Percentiles rank a stretch among this genome's conserved stretches.
These are phyloP conservation scores for Nyctereutes procyonoides DNA, from an alignment of 2,113 vertebrate genomes.

Conservation along the genomic window DNA sequence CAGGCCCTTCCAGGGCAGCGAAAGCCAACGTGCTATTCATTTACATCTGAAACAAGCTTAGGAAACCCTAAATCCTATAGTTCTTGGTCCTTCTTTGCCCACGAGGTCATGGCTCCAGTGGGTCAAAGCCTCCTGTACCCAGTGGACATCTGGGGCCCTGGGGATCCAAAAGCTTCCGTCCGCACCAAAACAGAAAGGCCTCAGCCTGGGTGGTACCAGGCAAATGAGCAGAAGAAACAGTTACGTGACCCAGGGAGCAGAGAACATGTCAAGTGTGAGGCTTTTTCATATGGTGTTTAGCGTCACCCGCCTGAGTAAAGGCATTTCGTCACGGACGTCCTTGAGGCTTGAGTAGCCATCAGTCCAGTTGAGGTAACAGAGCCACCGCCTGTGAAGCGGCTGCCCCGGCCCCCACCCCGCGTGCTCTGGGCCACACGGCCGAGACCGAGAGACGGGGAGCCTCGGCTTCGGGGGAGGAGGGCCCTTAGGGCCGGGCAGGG, in stretches of 20 bases:
- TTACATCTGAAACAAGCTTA: background rate
- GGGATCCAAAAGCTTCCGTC: background rate
- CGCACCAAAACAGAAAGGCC: background rate
- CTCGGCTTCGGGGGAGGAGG: background rate
- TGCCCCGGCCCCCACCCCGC: background rate
- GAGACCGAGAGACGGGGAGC: background rate
- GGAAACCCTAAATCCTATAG: background rate
- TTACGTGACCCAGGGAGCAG: accelerated
- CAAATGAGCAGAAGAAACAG: background rate
- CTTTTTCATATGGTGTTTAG: background rate
- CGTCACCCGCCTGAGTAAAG: background rate
- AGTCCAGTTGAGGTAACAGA: background rate
- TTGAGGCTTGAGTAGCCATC: accelerated
- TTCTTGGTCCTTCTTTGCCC: too few relatives aligned
- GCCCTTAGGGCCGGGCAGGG: background rate
- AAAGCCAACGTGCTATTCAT: background rate
- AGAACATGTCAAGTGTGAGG: accelerated
- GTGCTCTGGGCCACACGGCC: background rate
- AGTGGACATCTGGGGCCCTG: too few relatives aligned
- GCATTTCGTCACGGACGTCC: accelerated
- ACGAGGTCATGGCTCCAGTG: background rate
- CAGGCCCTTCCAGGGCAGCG: background rate
- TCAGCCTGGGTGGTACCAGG: accelerated
- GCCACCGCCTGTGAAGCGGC: accelerated
- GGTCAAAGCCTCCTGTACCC: background rate